Conservation (phyloP, 35 echinoderm and acorn worm genomes). For the Nesometra sesokonis region DNA sequence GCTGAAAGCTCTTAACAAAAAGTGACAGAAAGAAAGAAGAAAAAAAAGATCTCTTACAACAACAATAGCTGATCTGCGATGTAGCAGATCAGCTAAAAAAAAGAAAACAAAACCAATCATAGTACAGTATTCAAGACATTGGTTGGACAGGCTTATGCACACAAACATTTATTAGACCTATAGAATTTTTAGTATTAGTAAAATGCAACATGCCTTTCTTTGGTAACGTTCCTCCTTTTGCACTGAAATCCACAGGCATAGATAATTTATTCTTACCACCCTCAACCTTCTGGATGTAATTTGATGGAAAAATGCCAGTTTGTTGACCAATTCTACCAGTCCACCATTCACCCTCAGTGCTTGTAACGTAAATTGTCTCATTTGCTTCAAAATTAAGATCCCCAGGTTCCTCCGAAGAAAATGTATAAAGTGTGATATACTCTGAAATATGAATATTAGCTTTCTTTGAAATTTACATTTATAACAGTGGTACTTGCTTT, state of each 20-base stretch:
- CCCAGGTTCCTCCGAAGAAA: slow-evolving; percentile 57
- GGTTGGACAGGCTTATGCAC: too few species aligned
- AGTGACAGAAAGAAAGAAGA: too few species aligned
- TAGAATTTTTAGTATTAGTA: not conserved
- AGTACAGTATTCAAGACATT: too few species aligned
- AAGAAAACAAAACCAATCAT: too few species aligned
- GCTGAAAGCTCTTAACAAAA: too few species aligned
- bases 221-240: not conserved
- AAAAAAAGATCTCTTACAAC: too few species aligned
- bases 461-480: too few species aligned
- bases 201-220: not conserved
- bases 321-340: slow-evolving; percentile 63
- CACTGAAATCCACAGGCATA: not conserved
- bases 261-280: not conserved
- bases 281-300: slow-evolving; percentile 47
- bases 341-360: slow-evolving; percentile 94
- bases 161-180: too few species aligned
- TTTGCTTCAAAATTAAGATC: slow-evolving; percentile 58
- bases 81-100: too few species aligned
- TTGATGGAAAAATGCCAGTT: slow-evolving; percentile 79
- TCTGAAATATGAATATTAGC: slow-evolving; percentile 2
- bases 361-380: slow-evolving; percentile 58
- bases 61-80: too few species aligned
- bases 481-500: too few species aligned
- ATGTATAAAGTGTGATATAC: slow-evolving; percentile 54